phyloP scores from a whole-genome alignment of 2,113 vertebrate species.

The Mesembrinibis cayennensis region DNA sequence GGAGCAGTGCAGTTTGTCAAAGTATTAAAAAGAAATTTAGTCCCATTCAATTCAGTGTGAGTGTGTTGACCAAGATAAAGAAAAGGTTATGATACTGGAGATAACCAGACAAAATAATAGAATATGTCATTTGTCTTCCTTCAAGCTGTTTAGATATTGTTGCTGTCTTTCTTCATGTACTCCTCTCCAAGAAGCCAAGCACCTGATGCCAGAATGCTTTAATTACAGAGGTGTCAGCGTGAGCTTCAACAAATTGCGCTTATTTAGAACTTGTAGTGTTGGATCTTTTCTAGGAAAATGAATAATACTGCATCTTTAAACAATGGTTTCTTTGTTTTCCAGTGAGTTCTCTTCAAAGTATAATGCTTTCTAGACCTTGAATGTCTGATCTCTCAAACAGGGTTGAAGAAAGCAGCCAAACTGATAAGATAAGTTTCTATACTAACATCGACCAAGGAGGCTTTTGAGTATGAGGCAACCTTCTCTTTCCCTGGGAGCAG shows the following conservation, averaged over 20 bases:
- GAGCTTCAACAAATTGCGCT: background rate
- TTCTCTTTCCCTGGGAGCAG: background rate
- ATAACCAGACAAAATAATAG: constrained; percentile 43
- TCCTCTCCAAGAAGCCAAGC: background rate
- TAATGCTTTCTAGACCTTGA: background rate
- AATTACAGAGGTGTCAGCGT: background rate
- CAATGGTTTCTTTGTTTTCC: background rate
- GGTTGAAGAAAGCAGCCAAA: background rate
- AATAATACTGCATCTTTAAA: background rate
- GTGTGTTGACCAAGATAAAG: constrained; percentile 13
- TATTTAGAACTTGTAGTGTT: background rate
- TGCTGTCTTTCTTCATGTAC: background rate
- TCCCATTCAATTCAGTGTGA: background rate
- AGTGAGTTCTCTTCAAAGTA: background rate
- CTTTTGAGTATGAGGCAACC: background rate
- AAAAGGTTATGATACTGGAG: constrained; percentile 9
- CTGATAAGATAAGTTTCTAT: background rate
- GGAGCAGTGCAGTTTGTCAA: background rate
- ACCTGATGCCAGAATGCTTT: background rate
- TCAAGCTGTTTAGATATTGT: background rate
- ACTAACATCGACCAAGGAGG: fast-evolving
- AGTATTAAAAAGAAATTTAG: constrained; percentile 21
- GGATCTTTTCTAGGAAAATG: background rate
- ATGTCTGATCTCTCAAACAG: background rate
- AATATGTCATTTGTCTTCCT: constrained; percentile 34